phyloP scores from a whole-genome alignment of 2,113 vertebrate species.

The Neolamprologus devosi region DNA sequence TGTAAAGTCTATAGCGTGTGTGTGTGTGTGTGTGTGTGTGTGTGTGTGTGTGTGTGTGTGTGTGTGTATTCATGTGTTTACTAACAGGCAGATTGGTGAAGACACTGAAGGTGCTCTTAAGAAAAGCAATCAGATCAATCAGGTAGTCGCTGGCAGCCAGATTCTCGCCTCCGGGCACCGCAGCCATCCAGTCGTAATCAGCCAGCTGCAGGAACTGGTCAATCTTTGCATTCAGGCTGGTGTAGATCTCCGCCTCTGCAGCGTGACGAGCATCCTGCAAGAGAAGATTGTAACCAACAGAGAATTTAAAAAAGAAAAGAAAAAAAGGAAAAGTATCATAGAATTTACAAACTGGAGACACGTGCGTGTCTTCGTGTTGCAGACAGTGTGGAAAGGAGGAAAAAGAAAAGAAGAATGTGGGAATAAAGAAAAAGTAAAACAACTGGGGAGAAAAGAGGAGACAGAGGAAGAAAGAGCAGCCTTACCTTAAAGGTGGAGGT shows the following conservation, averaged over 20 bases:
- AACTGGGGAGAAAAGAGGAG: not conserved
- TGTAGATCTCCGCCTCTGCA: slow-evolving; percentile 97
- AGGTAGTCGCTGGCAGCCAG: slow-evolving; percentile 83
- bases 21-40: not conserved
- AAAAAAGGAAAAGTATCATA: not conserved
- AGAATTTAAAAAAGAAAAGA: not conserved
- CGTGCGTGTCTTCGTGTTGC: not conserved
- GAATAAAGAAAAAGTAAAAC: not conserved
- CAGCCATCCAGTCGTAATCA: slow-evolving; percentile 87
- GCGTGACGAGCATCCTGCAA: slow-evolving; percentile 88
- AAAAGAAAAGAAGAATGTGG: not conserved
- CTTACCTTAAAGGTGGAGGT: slow-evolving; percentile 92
- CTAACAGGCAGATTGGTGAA: slow-evolving; percentile 97
- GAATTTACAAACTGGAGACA: not conserved
- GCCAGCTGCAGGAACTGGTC: slow-evolving; percentile 98
- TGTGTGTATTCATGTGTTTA: not conserved
- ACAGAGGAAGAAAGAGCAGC: not conserved
- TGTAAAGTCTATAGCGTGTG: not conserved
- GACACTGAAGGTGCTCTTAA: slow-evolving; percentile 91
- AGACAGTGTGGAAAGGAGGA: not conserved
- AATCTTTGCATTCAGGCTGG: slow-evolving; percentile 94
- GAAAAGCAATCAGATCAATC: slow-evolving; percentile 88
- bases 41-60: not conserved
- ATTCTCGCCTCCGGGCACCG: slow-evolving; percentile 61
- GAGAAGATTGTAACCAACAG: not conserved